Evolutionary conservation across 2,797 vertebrate species (phyloP), one percentile per base, ranked within the genome.

Genomic region (Paedocypris micromegethes): DNA sequence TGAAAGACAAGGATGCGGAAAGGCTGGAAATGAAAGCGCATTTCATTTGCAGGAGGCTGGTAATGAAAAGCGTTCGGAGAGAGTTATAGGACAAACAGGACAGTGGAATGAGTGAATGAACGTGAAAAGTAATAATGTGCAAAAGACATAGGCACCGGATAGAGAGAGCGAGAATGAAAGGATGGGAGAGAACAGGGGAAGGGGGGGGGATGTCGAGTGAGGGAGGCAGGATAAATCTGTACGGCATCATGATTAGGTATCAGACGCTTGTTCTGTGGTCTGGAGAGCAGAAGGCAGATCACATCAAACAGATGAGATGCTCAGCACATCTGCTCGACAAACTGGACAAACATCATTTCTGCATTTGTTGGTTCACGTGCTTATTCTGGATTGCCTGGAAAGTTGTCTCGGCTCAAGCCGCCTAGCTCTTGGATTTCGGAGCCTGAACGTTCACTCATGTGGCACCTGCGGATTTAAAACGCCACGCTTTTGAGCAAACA

Each of bases 161-260:
- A 3, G 62, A 49, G 45, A 62, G 40, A 43, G 62, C 60, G 72
- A 61, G 74, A 51, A 63, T 66, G 54, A 76, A 83, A 82, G 82
- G 82, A 77, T 77, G 83, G 75, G 83, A 9, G 68, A 69, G 70
- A 23, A 23, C 23, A 75, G 80, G 82, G 78, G 81, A 86, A 83
- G 53, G 77, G 81, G 84, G 23, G 23, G 23, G 23, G 23, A 1
- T 23, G 23, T 23, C 23, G 23, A 23, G 23, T 46, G 8, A 5
- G 58, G 82, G 82, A 85, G 80, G 77, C 76, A 82, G 82, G 79
- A 84, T 88, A 87, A 88, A 88, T 87, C 85, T 81, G 84, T 79
- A 81, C 83, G 85, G 86, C 82, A 79, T 87, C 81, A 86, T 86
- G 78, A 86, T 81, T 83, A 81, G 79, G 82, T 82, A 86, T 83